A percentile compares a stretch with the other conserved stretches of the same genome.
Evolutionary conservation across 2,888 invertebrate species (phyloP).

Genomic region (Drosophila pegasa): DNA sequence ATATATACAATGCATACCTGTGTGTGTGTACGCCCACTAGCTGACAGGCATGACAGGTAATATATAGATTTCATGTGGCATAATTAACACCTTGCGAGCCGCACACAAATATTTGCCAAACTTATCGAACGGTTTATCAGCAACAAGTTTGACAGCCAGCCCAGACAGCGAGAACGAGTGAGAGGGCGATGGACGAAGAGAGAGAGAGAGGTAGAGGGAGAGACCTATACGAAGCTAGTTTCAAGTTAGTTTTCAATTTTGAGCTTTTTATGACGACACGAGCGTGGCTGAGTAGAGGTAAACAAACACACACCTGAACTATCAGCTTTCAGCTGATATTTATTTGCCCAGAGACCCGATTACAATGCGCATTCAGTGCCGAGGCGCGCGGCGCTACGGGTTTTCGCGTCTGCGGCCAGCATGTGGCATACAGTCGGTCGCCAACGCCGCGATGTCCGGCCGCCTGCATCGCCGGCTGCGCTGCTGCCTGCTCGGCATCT

Average conservation of each 20-base stretch:
- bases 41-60: conserved; percentile 49
- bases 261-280: conserved; percentile 46
- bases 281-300: conserved; percentile 16
- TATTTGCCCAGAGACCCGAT: conserved; percentile 17
- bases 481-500: conserved; percentile 22
- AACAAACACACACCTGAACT: conserved; percentile 34
- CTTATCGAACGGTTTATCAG: conserved; percentile 68
- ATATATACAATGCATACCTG: not conserved
- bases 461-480: conserved; percentile 25
- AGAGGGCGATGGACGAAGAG: conserved; percentile 5
- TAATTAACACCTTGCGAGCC: conserved; percentile 71
- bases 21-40: not conserved
- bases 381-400: conserved; percentile 18
- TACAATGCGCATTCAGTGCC: conserved; percentile 4
- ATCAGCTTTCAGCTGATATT: conserved; percentile 20
- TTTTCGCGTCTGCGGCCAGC: conserved; percentile 17
- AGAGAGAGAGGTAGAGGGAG: not conserved
- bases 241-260: conserved; percentile 11
- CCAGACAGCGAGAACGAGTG: not conserved
- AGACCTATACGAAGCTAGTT: conserved; percentile 8
- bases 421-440: conserved; percentile 26
- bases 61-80: conserved; percentile 59
- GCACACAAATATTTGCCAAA: conserved; percentile 68
- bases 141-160: conserved; percentile 48
- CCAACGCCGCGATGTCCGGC: conserved; percentile 44